Conservation (phyloP, 2,797 vertebrate genomes). For the Hirundo rustica region DNA sequence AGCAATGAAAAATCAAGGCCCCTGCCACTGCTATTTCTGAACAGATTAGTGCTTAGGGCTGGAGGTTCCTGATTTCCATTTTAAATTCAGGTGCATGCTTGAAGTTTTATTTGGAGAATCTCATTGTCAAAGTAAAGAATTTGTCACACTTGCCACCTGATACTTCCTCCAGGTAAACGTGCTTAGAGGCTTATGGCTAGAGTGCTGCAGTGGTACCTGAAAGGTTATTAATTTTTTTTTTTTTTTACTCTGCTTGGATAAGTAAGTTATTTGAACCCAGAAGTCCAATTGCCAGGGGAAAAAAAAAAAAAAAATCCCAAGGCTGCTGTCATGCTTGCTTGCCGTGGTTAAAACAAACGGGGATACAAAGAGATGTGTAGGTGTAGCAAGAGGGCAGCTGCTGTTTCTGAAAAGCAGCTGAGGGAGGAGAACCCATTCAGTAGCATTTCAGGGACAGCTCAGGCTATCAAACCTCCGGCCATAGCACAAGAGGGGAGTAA, state of each 20-base stretch:
- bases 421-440: background rate
- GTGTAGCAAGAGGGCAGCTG: background rate
- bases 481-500: background rate
- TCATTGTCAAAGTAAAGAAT: background rate
- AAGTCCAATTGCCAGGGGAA: background rate
- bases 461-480: background rate
- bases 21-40: background rate
- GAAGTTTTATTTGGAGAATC: background rate
- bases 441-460: background rate
- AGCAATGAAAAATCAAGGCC: constrained; percentile 23
- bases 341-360: background rate
- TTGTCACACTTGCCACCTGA: background rate
- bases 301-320: background rate
- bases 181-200: background rate
- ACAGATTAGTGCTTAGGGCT: background rate
- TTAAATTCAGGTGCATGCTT: background rate
- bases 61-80: background rate
- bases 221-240: background rate
- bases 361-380: background rate
- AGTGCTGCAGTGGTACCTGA: background rate
- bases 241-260: background rate
- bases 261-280: background rate
- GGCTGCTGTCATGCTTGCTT: background rate
- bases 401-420: background rate
- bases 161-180: background rate